phyloP scores from a whole-genome alignment of 2,113 vertebrate genomes.

The Microcebus ravelobensis region DNA sequence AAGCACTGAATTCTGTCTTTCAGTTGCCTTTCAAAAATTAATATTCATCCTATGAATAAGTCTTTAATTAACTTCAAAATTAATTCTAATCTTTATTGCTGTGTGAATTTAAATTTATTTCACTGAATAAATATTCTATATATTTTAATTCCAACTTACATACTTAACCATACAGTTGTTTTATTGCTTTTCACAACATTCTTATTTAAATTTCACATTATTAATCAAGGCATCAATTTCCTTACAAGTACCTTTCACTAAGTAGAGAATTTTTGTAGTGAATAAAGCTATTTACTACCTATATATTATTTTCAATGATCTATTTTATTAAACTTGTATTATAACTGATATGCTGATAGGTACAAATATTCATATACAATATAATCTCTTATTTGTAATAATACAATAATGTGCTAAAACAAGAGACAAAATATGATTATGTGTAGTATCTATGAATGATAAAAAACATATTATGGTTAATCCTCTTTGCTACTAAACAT shows the following conservation, averaged over 20 bases:
- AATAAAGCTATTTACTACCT: background rate
- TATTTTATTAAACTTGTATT: background rate
- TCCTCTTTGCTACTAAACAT: background rate
- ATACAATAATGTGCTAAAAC: background rate
- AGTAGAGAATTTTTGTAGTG: background rate
- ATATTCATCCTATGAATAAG: background rate
- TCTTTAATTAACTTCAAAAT: slow-evolving; percentile 2
- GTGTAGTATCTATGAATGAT: background rate
- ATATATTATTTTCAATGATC: background rate
- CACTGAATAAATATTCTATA: background rate
- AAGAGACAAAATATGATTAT: slow-evolving; percentile 4
- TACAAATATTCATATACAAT: background rate
- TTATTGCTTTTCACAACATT: slow-evolving; percentile 25
- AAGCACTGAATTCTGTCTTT: background rate
- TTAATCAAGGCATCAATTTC: background rate
- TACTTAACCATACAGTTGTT: slow-evolving; percentile 19
- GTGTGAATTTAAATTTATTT: background rate
- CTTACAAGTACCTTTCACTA: background rate
- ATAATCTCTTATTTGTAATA: background rate
- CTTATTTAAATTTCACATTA: background rate
- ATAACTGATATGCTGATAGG: background rate
- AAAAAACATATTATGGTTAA: background rate
- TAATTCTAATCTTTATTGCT: slow-evolving; percentile 10
- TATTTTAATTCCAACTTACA: slow-evolving; percentile 13
- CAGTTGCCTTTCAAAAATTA: background rate